phyloP scores from a whole-genome alignment of 2,113 vertebrate species.

The Syngnathus scovelli region DNA sequence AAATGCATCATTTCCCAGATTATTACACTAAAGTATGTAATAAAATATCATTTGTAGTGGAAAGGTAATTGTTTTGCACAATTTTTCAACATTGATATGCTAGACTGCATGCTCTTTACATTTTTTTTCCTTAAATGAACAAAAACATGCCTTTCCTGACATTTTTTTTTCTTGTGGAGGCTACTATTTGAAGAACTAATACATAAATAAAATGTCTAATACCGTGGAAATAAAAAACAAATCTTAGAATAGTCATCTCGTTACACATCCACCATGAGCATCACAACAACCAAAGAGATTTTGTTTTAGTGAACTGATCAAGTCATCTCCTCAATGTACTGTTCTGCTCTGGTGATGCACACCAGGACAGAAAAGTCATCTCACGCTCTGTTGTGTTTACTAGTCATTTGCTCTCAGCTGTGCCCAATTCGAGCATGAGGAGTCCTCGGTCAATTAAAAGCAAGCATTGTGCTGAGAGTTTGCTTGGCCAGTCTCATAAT shows the following conservation, averaged over 20 bases:
- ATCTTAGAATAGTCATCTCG: too few species aligned
- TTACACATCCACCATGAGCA: background rate
- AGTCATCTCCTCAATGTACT: background rate
- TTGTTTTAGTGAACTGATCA: background rate
- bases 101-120: too few species aligned
- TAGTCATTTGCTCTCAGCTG: background rate
- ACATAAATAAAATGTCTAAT: background rate
- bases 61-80: too few species aligned
- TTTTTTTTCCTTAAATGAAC: too few species aligned
- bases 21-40: too few species aligned
- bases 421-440: background rate
- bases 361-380: background rate
- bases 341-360: background rate
- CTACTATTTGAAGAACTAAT: background rate
- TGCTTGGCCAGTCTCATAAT: too few species aligned
- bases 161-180: background rate
- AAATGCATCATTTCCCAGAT: too few species aligned
- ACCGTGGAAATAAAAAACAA: background rate
- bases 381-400: background rate
- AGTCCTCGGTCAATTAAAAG: slow-evolving; percentile 1
- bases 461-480: background rate
- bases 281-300: background rate
- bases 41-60: too few species aligned
- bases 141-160: too few species aligned
- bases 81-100: too few species aligned